Evolutionary conservation across 30 jellyfish, hydroid and myxozoan genomes (phyloP).

Genomic region (Aurelia sp.): DNA sequence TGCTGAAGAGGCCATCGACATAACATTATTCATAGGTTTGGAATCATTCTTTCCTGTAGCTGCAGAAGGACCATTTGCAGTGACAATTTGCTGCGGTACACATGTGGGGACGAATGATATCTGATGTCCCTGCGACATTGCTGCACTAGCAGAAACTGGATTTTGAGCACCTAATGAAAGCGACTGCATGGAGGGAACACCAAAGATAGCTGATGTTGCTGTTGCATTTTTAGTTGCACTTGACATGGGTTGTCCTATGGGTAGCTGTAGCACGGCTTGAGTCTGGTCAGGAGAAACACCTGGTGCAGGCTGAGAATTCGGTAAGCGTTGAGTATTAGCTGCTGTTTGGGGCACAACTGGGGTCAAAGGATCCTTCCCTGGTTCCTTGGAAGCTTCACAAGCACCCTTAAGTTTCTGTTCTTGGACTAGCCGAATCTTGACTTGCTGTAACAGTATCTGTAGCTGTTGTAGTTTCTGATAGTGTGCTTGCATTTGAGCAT

Average conservation of each 20-base stretch:
- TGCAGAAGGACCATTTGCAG: neutral
- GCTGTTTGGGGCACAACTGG: neutral
- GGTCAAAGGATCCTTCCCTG: slow-evolving; percentile 4
- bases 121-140: neutral
- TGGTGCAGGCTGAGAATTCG: neutral
- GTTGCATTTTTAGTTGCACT: neutral
- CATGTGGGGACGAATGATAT: neutral
- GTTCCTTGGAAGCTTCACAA: neutral
- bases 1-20: too few relatives aligned
- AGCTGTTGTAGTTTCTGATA: slow-evolving; percentile 91
- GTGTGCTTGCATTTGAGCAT: slow-evolving; percentile 93
- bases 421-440: slow-evolving; percentile 65
- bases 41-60: too few relatives aligned
- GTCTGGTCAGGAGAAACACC: neutral
- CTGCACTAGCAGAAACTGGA: neutral
- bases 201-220: neutral
- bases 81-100: neutral
- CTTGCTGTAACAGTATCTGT: slow-evolving; percentile 84
- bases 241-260: neutral
- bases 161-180: neutral
- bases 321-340: neutral
- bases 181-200: neutral
- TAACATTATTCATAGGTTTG: too few relatives aligned
- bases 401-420: slow-evolving; percentile 53
- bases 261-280: neutral